Base-by-base conservation (phyloP, 2,113 vertebrate genomes). In the Triplophysa dalaica region DNA sequence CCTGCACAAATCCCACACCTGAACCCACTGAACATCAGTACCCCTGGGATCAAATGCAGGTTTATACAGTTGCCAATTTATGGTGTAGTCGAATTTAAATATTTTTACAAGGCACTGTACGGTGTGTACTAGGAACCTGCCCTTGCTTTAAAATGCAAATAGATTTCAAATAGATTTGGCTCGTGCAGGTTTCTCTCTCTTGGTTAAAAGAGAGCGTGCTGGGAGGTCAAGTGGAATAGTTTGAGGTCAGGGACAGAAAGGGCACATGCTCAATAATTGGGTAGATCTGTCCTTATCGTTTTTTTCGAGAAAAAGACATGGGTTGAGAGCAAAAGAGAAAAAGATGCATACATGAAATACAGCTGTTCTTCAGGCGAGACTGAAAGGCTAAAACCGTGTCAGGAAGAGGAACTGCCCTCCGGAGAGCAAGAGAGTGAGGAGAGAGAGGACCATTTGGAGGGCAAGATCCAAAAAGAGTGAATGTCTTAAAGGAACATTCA, bases 231-330 rank as follows among this genome's bases (percentile, higher is more conserved):
- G 48, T 38, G 61, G 50, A 83, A 70, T 54, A 50, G 48, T 29
- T 66, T 24, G 41, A 64, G 81, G 81, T 82, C 75, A 73, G 60
- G 73, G 56, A 77, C 68, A 56, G 45, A 70, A 21, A 56, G 58
- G 74, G 45, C 41, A 58, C 22, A 62, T 70, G 61, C 78, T 41
- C 63, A 43, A 54, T 76, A 80, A 80, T 80, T 80, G 78, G 45
- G 17, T 63, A 76, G 33, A 65, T 68, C 58, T 65, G 50, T 58
- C 78, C 77, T 76, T 83, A 79, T 12, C 41, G 33, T 29, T 60
- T 38, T 70, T 62, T 50, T 21, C 60, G 8, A 64, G 26, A 73
- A 73, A 73, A 73, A 80, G 61, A 58, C 43, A 66, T 52, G 14
- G 33, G n/a, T 60, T 33, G 60, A 65, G 16, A 52, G 22, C 60